Evolutionary conservation across 2,113 vertebrate species (phyloP).

Genomic region (Numida meleagris): DNA sequence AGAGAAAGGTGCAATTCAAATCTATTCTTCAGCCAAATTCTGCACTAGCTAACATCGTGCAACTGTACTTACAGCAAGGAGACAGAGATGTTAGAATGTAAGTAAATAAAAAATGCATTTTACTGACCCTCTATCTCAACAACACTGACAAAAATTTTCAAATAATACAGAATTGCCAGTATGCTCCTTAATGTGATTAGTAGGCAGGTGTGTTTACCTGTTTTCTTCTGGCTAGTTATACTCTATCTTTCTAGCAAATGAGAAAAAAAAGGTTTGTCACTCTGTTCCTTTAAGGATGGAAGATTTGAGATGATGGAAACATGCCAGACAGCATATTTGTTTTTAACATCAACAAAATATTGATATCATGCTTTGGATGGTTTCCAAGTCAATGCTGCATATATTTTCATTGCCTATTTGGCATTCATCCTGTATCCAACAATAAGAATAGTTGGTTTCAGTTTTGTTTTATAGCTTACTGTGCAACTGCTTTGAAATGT

Average conservation of each 20-base stretch:
- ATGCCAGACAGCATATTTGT: neutral
- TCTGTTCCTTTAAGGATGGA: neutral
- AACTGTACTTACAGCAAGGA: neutral
- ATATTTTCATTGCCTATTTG: slow-evolving; percentile 17
- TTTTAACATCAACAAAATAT: slow-evolving; percentile 32
- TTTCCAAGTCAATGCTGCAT: neutral
- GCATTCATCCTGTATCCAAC: slow-evolving; percentile 13
- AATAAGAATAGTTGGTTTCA: slow-evolving; percentile 25
- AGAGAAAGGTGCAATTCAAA: neutral
- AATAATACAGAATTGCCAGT: neutral
- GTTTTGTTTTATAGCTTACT: slow-evolving; percentile 2
- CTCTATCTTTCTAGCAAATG: neutral
- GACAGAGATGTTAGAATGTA: neutral
- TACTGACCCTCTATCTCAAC: neutral
- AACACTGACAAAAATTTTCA: neutral
- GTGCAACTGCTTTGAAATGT: neutral
- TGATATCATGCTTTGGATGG: neutral
- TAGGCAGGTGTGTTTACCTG: neutral
- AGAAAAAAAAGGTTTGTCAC: neutral
- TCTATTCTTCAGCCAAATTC: slow-evolving; percentile 1
- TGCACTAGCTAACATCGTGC: neutral
- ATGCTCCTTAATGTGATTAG: neutral
- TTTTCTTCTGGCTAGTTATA: neutral
- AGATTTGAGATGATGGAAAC: slow-evolving; percentile 1
- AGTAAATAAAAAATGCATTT: neutral